These are phyloP conservation scores for Pica pica DNA, from an alignment of 2,113 vertebrate genomes.

Conservation along the genomic window DNA sequence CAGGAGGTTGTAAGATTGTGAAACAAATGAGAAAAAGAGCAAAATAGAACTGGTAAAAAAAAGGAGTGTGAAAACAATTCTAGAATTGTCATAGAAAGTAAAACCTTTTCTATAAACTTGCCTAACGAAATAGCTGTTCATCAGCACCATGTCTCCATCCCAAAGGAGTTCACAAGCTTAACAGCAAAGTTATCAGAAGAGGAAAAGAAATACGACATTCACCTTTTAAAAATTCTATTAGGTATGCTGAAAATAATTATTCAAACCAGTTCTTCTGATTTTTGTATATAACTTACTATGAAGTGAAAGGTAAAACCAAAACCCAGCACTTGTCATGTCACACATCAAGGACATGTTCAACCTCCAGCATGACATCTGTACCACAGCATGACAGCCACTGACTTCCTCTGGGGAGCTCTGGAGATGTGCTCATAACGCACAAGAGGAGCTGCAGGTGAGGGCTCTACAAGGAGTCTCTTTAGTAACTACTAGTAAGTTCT, in stretches of 20 bases:
- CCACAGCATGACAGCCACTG: accelerated
- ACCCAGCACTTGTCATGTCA: accelerated
- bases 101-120: not conserved
- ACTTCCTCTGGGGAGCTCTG: not conserved
- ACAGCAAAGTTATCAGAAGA: not conserved
- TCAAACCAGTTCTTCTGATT: not conserved
- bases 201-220: not conserved
- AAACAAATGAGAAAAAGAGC: not conserved
- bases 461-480: not conserved
- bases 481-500: not conserved
- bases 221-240: not conserved
- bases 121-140: not conserved
- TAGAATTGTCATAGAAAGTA: not conserved
- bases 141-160: not conserved
- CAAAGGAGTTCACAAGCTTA: not conserved
- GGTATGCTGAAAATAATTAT: not conserved
- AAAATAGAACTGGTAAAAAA: not conserved
- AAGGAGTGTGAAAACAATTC: not conserved
- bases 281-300: not conserved
- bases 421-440: not conserved
- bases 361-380: accelerated
- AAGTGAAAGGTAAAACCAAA: not conserved
- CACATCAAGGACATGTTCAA: not conserved
- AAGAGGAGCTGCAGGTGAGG: not conserved
- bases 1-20: not conserved